phyloP scores from a whole-genome alignment of 2,888 invertebrate genomes.

The Drosophila antonietae region DNA sequence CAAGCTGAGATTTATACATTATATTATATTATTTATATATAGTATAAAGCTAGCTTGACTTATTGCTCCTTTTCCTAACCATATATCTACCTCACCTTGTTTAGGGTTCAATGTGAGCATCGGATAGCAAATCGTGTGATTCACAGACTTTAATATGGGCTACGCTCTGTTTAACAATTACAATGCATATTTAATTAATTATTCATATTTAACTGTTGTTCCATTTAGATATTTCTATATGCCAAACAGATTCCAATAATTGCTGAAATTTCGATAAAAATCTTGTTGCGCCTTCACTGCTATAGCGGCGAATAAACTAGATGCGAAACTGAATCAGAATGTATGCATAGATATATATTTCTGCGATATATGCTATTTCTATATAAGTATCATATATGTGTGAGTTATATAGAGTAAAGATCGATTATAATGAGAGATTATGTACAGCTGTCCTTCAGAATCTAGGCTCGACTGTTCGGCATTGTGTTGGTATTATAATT shows the following conservation, averaged over 20 bases:
- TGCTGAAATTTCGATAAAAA: background rate
- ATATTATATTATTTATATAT: too few species aligned
- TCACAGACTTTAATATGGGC: background rate
- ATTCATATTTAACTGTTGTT: background rate
- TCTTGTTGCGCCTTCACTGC: background rate
- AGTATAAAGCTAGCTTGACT: too few species aligned
- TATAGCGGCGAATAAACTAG: background rate
- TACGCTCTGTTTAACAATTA: conserved; percentile 5
- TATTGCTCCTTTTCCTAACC: too few species aligned
- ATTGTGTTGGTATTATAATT: background rate
- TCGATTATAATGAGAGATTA: too few species aligned
- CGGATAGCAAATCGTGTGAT: background rate
- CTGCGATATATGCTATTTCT: background rate
- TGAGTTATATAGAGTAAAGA: too few species aligned
- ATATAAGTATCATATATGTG: too few species aligned
- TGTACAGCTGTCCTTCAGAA: background rate
- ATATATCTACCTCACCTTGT: background rate
- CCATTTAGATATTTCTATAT: background rate
- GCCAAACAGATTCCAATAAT: background rate
- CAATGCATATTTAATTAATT: background rate
- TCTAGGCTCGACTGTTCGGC: background rate
- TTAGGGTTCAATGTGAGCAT: background rate
- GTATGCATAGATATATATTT: background rate
- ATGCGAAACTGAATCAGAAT: background rate
- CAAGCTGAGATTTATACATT: too few species aligned